These are phyloP conservation scores for Margarornis squamiger DNA, from an alignment of 2,797 vertebrate genomes.

Conservation along the genomic window DNA sequence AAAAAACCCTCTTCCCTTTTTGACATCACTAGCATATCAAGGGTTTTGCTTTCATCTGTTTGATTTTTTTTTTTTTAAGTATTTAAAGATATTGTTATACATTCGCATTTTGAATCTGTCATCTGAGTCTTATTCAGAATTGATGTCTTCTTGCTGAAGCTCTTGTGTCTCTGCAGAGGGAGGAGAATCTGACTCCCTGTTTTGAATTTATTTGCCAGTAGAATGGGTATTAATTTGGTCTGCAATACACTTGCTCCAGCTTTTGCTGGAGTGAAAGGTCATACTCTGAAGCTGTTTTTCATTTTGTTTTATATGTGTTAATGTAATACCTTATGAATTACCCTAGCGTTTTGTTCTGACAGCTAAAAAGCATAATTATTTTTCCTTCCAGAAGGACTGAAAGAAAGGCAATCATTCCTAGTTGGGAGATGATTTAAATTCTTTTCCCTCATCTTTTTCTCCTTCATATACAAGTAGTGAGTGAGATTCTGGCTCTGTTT, in stretches of 20 bases:
- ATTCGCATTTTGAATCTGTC: neutral
- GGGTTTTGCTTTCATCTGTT: neutral
- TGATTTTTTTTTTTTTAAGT: neutral
- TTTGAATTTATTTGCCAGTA: slow-evolving; percentile 77
- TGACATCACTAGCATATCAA: neutral
- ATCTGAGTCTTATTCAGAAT: neutral
- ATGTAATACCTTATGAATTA: slow-evolving; percentile 82
- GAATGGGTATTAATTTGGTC: slow-evolving; percentile 75
- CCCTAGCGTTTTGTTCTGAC: slow-evolving; percentile 73
- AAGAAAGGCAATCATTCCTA: slow-evolving; percentile 73
- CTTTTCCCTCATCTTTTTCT: slow-evolving; percentile 63
- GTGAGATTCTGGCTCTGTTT: neutral
- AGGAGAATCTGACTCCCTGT: slow-evolving; percentile 11
- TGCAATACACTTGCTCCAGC: slow-evolving; percentile 76
- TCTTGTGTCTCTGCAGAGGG: neutral
- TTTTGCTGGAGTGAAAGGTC: slow-evolving; percentile 79
- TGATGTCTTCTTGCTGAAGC: neutral
- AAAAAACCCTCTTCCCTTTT: neutral
- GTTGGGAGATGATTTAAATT: slow-evolving; percentile 72
- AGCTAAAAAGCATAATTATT: slow-evolving; percentile 81
- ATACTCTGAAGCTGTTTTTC: slow-evolving; percentile 76
- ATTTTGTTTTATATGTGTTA: slow-evolving; percentile 81
- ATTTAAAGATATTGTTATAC: neutral
- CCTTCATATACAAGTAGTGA: slow-evolving; percentile 43
- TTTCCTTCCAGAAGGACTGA: slow-evolving; percentile 74